phyloP scores from a whole-genome alignment of 2,797 vertebrate genomes.

The Leptodactylus fallax region DNA sequence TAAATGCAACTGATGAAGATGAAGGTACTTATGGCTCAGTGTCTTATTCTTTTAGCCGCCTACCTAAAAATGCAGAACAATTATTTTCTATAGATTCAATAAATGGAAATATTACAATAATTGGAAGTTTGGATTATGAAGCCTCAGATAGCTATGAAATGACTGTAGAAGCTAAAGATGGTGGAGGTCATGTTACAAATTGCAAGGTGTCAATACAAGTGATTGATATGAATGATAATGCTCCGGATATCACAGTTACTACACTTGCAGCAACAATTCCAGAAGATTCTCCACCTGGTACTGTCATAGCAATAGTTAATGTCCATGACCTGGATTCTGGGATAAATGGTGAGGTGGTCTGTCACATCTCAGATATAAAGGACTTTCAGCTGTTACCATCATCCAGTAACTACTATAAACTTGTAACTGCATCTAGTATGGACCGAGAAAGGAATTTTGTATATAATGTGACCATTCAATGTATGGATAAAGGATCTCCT shows the following conservation, averaged over 20 bases:
- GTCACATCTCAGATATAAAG: constrained; percentile 80
- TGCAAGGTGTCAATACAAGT: constrained; percentile 90
- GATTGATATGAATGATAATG: constrained; percentile 90
- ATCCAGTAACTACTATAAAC: constrained; percentile 44
- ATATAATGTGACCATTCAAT: constrained; percentile 20
- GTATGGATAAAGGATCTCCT: constrained; percentile 42
- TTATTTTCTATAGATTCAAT: constrained; percentile 85
- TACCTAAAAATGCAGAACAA: constrained; percentile 78
- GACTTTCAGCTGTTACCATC: constrained; percentile 69
- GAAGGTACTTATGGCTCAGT: constrained; percentile 88
- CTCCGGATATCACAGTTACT: constrained; percentile 87
- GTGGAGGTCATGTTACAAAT: constrained; percentile 88
- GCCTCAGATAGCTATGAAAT: constrained; percentile 70
- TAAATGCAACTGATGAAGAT: constrained; percentile 91
- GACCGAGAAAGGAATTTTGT: constrained; percentile 28
- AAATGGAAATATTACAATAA: constrained; percentile 86
- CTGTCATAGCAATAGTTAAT: constrained; percentile 88
- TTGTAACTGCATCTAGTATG: constrained; percentile 31
- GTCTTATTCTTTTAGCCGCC: constrained; percentile 88
- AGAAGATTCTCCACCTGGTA: constrained; percentile 84
- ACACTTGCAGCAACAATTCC: constrained; percentile 84
- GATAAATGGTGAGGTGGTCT: constrained; percentile 84
- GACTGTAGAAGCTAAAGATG: constrained; percentile 73
- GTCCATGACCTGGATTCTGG: constrained; percentile 88
- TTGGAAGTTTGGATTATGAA: constrained; percentile 89